phyloP scores from a whole-genome alignment of 2,797 vertebrate genomes.

The Florisuga fusca region DNA sequence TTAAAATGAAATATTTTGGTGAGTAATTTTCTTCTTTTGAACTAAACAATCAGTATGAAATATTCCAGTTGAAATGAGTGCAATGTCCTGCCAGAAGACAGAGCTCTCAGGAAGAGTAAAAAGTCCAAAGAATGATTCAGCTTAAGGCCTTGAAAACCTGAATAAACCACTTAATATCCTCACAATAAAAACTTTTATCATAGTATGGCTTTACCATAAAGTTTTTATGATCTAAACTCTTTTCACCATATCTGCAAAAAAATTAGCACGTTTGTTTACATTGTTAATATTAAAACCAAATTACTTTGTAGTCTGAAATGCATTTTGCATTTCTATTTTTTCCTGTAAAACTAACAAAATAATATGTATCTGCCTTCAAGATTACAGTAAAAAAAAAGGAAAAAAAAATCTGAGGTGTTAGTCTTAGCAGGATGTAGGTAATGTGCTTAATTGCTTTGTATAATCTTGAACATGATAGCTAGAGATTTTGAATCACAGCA shows the following conservation, averaged over 20 bases:
- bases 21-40: neutral
- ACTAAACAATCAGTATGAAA: neutral
- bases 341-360: neutral
- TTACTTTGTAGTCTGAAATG: neutral
- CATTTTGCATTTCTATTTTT: neutral
- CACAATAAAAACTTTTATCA: neutral
- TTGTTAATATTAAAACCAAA: neutral
- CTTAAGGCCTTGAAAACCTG: neutral
- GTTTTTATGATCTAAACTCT: neutral
- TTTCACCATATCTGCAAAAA: neutral
- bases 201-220: neutral
- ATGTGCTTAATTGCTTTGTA: neutral
- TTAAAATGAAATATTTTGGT: neutral
- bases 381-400: neutral
- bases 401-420: neutral
- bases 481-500: neutral
- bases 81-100: neutral
- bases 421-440: too few species aligned
- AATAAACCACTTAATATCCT: neutral
- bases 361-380: neutral
- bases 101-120: neutral
- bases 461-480: neutral
- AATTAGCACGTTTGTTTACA: neutral
- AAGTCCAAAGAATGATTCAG: neutral
- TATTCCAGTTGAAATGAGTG: neutral